Evolutionary conservation across 2,888 invertebrate genomes (phyloP).

Genomic region (Nemotelus nigrinus): DNA sequence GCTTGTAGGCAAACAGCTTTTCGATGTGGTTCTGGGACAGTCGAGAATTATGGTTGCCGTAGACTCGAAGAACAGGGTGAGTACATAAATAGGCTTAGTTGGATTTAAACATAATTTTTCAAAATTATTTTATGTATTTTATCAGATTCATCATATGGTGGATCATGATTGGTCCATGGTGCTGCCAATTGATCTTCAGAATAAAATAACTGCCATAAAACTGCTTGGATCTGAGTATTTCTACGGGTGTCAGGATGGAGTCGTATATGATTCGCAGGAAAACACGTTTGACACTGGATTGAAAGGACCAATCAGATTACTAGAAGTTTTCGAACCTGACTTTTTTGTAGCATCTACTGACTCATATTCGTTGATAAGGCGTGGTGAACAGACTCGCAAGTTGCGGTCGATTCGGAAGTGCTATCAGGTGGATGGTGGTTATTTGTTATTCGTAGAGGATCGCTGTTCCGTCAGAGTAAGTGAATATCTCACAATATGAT

Average conservation of each 20-base stretch:
- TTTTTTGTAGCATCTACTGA: conserved; percentile 55
- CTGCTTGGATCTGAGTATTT: conserved; percentile 54
- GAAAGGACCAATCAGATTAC: conserved; percentile 54
- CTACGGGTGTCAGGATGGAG: conserved; percentile 59
- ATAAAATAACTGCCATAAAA: conserved; percentile 57
- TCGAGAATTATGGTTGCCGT: conserved; percentile 57
- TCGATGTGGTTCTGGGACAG: conserved; percentile 55
- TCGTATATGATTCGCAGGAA: conserved; percentile 53
- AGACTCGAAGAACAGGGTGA: conserved; percentile 60
- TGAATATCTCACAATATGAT: background rate
- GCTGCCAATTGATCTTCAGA: conserved; percentile 49
- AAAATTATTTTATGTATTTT: conserved; percentile 14
- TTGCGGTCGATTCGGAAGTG: conserved; percentile 3
- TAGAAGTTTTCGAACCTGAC: conserved; percentile 56
- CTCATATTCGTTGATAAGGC: conserved; percentile 24
- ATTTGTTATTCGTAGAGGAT: conserved; percentile 40
- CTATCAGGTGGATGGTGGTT: conserved; percentile 15
- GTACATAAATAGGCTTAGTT: conserved; percentile 35
- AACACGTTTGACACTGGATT: conserved; percentile 50
- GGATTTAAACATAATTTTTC: conserved; percentile 1
- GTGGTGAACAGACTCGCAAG: background rate
- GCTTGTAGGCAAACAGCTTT: conserved; percentile 57
- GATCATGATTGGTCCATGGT: conserved; percentile 57
- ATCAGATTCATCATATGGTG: conserved; percentile 58
- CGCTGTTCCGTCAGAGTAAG: conserved; percentile 46